phyloP scores from a whole-genome alignment of 2,113 vertebrate species.

The Paradisaea rubra region DNA sequence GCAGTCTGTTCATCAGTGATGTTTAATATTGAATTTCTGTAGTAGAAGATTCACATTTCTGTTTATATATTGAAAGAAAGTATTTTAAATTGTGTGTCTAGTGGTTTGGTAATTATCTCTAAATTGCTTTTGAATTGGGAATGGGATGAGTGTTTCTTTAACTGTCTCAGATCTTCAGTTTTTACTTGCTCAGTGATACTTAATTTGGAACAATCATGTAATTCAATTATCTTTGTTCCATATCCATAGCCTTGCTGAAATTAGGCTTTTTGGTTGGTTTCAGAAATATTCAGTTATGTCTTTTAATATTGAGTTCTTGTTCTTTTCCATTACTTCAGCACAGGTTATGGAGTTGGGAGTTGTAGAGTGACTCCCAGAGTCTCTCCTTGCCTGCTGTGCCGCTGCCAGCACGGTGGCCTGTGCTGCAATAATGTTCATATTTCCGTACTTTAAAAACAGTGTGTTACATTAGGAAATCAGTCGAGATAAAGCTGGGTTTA shows the following conservation, averaged over 20 bases:
- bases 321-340: neutral
- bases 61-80: neutral
- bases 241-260: neutral
- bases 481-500: neutral
- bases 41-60: neutral
- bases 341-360: neutral
- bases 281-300: neutral
- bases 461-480: neutral
- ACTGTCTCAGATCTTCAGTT: neutral
- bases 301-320: neutral
- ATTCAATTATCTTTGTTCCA: constrained; percentile 13
- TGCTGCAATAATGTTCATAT: neutral
- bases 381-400: fast-evolving
- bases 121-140: constrained; percentile 3
- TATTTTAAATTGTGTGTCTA: neutral
- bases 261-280: neutral
- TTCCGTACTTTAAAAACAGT: neutral
- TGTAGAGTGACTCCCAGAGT: no score
- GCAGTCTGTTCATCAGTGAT: neutral
- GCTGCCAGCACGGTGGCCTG: fast-evolving
- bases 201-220: neutral
- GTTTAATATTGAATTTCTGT: neutral
- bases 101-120: neutral
- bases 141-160: neutral
- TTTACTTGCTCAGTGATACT: neutral